Evolutionary conservation across 37 sponge, comb jelly and placozoan species (phyloP), one percentile per base, ranked within the genome.

Genomic region (Cladorhizidae sp.): DNA sequence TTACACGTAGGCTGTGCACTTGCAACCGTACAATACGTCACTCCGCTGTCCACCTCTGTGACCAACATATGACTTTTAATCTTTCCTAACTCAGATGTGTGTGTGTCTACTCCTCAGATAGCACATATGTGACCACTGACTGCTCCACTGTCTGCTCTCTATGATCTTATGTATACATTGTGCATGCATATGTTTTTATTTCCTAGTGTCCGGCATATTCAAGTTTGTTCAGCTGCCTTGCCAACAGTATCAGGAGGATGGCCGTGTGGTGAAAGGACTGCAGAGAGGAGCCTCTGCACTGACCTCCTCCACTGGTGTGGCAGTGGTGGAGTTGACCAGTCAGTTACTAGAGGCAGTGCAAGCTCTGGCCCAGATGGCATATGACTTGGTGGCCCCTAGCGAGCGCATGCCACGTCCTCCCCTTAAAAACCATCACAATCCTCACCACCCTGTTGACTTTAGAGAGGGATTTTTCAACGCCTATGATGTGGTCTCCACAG

Each of bases 191-290:
- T 58, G 57, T 25, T 29, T 51, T 57, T 81, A 7, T 17, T 52
- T 6, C 62, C 33, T 31, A 94, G 95, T 84, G 25, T 85, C 87
- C 49, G 98, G 98, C 14, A 67, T 93, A 28, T 78, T 95, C 59
- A 95, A 95, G 56, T 88, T 95, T 74, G 79, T 98, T 18, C 88
- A 92, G 78, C 73, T 98, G 43, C 99, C 99, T n/a, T 78, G 83
- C 63, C 92, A 98, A 39, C 99, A 98, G 80, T 98, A 98, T 81
- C 81, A 91, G 64, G 87, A 95, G 38, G 99, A 98, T 79, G 99
- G 99, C 20, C 85, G 99, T 35, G 80, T 98, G 18, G 59, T 98
- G 37, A 69, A 87, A 82, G 99, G 99, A 0, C 80, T 98, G 22
- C 99, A 95, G 80, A 64, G 86, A 64, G 99, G 99, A 62, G 94